Percentiles rank a stretch among this genome's conserved stretches.
Conservation (phyloP, 2,888 invertebrate species). For the Rhorus exstirpatorius region DNA sequence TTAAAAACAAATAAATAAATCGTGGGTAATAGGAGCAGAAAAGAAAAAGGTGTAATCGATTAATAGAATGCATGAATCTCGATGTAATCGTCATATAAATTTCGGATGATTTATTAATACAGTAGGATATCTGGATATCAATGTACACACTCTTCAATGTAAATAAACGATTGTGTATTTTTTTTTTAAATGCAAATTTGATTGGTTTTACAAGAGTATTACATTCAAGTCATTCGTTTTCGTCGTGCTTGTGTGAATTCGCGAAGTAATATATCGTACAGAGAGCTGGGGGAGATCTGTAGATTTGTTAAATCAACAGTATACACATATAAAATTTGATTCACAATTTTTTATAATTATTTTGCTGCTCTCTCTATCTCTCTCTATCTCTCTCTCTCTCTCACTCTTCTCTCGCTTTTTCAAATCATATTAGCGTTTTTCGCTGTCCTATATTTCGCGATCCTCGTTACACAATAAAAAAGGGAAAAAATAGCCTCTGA, state of each 20-base stretch:
- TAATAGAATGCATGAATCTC: constrained; percentile 6
- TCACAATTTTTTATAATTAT: constrained; percentile 8
- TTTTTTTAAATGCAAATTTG: constrained; percentile 84
- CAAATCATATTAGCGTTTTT: constrained; percentile 3
- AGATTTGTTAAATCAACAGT: neutral
- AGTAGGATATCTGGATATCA: constrained; percentile 24
- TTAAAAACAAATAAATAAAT: too few relatives aligned
- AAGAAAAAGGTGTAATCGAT: neutral
- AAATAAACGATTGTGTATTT: constrained; percentile 84
- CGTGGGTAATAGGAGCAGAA: too few relatives aligned
- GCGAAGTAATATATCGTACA: constrained; percentile 53
- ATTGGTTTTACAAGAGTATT: constrained; percentile 80
- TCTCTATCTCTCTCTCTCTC: neutral
- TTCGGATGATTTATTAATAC: constrained; percentile 55
- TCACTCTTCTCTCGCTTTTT: neutral
- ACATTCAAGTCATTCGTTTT: constrained; percentile 72
- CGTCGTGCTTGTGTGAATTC: constrained; percentile 51
- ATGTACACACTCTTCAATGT: constrained; percentile 65
- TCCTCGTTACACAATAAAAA: neutral
- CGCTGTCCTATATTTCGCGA: neutral
- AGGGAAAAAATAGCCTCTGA: neutral
- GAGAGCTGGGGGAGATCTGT: neutral
- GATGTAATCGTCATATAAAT: constrained; percentile 43
- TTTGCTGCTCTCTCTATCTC: constrained; percentile 2
- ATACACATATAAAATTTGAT: constrained; percentile 47